Evolutionary conservation across 2,888 invertebrate genomes (phyloP), one percentile per base, ranked within the genome.

Genomic region (Calameuta pallipes): DNA sequence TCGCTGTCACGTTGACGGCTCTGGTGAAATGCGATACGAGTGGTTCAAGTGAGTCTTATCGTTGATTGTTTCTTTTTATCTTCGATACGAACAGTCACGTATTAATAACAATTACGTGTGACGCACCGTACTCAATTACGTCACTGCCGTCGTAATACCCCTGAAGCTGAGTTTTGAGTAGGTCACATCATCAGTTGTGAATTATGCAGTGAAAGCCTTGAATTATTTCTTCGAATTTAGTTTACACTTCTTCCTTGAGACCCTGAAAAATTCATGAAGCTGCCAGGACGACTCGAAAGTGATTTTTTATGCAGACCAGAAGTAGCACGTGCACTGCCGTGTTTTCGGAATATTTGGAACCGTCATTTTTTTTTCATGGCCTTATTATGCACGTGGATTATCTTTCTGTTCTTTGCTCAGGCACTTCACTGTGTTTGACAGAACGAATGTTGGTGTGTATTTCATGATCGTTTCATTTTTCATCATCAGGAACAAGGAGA

Each of bases 1-100:
- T 76, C 93, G 94, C 83, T 95, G 95, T 90, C 93, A 94, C 86
- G 93, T 94, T 82, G 94, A 95, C 80, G 95, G 95, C 77, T 94
- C 94, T 81, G 94, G 94, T 34, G 94, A 95, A 82, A 93, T 95
- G 82, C 92, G 92, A 85, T 93, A 94, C 88, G 94, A 94, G 85
- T 96, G 95, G 95, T 94, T 94, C 92, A 93, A 93, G 94, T 94
- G 90, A 91, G 92, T 87, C 76, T 80, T 56, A 56, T 56, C 56
- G 23, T 56, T 23, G 56, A 23, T 23, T 56, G 2, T 23, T 56
- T 56, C 56, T 56, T 23, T 56, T 23, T 23, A 56, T 56, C 56
- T 23, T 56, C 56, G 9, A 56, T 56, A 23, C 56, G 23, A 56
- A 56, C 56, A 23, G 23, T 23, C 56, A 1, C 2, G 23, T 56